These are phyloP conservation scores for Drosophila eohydei DNA, from an alignment of 2,888 invertebrate species.

Conservation along the genomic window DNA sequence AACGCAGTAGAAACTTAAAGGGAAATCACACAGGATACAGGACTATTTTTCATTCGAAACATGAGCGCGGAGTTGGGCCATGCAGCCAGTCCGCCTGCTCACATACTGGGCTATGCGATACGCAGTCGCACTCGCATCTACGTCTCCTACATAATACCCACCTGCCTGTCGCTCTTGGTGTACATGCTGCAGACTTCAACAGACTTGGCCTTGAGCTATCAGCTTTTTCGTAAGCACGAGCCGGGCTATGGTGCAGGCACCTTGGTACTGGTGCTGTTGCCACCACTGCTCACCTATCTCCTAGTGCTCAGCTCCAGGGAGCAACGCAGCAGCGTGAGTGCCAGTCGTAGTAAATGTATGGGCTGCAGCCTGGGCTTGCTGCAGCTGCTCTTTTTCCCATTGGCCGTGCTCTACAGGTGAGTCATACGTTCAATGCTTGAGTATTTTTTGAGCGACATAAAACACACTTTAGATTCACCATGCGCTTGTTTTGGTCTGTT, in stretches of 20 bases:
- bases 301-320: constrained; percentile 87
- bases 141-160: constrained; percentile 86
- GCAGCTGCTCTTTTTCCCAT: constrained; percentile 79
- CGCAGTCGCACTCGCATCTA: constrained; percentile 83
- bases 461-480: constrained; percentile 87
- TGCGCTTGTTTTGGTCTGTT: constrained; percentile 91
- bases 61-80: constrained; percentile 71
- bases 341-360: constrained; percentile 70
- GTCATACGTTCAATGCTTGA: not conserved
- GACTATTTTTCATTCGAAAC: not conserved
- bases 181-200: constrained; percentile 89
- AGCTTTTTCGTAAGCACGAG: constrained; percentile 88
- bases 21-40: not conserved
- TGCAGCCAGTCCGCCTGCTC: constrained; percentile 77
- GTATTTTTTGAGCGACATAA: not conserved
- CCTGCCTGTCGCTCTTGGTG: constrained; percentile 87
- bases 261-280: constrained; percentile 86
- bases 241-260: constrained; percentile 86
- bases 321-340: constrained; percentile 85
- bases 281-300: constrained; percentile 87
- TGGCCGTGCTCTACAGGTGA: constrained; percentile 87
- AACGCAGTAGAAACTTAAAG: not conserved
- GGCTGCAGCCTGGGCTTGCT: constrained; percentile 69
- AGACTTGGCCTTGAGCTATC: constrained; percentile 88
- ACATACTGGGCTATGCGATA: constrained; percentile 82